These are phyloP conservation scores for Molorchus minor DNA, from an alignment of 2,888 invertebrate genomes.

Conservation along the genomic window DNA sequence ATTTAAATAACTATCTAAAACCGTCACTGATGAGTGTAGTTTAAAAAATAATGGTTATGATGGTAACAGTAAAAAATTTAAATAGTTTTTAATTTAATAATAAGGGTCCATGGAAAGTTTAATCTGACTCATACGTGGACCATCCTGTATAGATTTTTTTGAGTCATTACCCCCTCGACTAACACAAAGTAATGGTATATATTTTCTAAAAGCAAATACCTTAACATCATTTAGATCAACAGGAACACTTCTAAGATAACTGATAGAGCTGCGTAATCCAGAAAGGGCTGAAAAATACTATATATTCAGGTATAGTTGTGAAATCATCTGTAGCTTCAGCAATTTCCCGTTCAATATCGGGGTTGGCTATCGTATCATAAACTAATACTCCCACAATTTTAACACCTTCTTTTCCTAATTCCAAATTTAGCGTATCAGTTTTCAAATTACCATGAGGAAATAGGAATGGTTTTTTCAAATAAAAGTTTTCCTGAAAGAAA, in stretches of 20 bases:
- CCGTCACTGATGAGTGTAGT: too few species aligned
- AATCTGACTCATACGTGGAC: too few species aligned
- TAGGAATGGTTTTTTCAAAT: constrained; percentile 62
- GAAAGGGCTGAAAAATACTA: constrained; percentile 71
- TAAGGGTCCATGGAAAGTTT: too few species aligned
- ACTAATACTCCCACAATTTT: constrained; percentile 64
- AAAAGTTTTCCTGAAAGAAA: constrained; percentile 55
- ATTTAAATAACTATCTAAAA: too few species aligned
- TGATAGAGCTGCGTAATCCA: constrained; percentile 64
- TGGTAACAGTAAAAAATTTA: too few species aligned
- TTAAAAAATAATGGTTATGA: too few species aligned
- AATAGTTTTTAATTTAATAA: too few species aligned
- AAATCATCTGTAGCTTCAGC: constrained; percentile 56
- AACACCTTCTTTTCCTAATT: constrained; percentile 61
- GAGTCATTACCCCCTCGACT: too few species aligned
- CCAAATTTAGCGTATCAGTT: constrained; percentile 64
- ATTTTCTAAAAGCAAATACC: constrained; percentile 44
- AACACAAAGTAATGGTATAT: too few species aligned
- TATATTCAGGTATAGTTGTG: constrained; percentile 61
- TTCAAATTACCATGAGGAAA: constrained; percentile 69
- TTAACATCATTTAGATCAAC: constrained; percentile 46
- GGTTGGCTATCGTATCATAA: constrained; percentile 66
- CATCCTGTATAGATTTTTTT: too few species aligned
- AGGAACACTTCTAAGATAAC: constrained; percentile 58
- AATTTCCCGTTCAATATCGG: constrained; percentile 62